Evolutionary conservation across 2,113 vertebrate genomes (phyloP).

Genomic region (Hassar affinis): DNA sequence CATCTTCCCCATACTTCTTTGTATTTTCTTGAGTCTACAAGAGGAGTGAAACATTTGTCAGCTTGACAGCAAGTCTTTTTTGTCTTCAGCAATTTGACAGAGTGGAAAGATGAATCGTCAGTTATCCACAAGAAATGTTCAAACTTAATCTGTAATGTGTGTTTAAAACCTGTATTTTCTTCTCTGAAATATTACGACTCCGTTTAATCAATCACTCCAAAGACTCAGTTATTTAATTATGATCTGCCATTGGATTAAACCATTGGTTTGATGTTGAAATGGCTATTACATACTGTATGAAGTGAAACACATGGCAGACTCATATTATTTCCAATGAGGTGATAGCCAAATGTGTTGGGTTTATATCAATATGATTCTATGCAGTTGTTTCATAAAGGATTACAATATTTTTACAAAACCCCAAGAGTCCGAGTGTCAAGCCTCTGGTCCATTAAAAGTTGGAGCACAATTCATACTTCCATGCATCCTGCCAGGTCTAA

Average conservation of each 20-base stretch:
- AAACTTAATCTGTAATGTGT: not conserved
- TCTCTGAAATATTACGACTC: conserved; percentile 10
- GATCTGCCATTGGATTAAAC: not conserved
- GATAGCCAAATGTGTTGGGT: not conserved
- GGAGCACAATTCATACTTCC: not conserved
- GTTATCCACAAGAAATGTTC: conserved; percentile 19
- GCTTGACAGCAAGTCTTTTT: conserved; percentile 25
- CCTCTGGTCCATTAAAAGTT: not conserved
- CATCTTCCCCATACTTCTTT: too few species aligned
- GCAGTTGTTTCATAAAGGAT: not conserved
- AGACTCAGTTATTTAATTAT: conserved; percentile 5
- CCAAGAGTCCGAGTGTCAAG: not conserved
- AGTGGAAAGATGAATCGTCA: conserved; percentile 25
- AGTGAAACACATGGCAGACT: not conserved
- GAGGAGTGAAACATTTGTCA: conserved; percentile 25
- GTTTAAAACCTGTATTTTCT: conserved; percentile 5
- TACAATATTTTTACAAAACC: not conserved
- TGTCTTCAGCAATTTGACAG: conserved; percentile 9
- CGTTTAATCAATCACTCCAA: not conserved
- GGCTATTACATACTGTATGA: not conserved
- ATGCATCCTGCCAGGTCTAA: not conserved
- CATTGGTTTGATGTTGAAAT: not conserved
- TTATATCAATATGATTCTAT: not conserved
- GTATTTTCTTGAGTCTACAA: not conserved
- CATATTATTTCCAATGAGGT: not conserved